Percentiles rank a stretch among this genome's conserved stretches.
Conservation (phyloP, 1,140 invertebrate species). For the Acyrthosiphon pisum region DNA sequence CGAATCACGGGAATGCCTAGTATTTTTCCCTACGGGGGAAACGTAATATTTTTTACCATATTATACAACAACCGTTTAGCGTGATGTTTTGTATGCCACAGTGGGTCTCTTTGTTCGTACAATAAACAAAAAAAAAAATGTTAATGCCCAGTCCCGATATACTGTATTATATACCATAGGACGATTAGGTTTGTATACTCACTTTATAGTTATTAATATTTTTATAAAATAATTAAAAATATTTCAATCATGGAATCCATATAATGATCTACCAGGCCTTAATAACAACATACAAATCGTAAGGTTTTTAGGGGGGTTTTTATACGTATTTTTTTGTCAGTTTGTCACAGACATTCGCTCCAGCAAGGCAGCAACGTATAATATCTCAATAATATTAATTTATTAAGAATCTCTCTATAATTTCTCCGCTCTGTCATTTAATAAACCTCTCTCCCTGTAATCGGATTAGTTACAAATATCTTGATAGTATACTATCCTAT, state of each 20-base stretch:
- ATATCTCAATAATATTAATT: background rate
- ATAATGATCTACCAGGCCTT: background rate
- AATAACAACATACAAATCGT: background rate
- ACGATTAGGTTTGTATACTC: background rate
- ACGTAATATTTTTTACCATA: slow-evolving; percentile 4
- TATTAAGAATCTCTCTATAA: background rate
- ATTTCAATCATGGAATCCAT: background rate
- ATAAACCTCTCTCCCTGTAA: background rate
- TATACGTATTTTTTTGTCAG: background rate
- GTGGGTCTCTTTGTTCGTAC: background rate
- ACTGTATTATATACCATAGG: background rate
- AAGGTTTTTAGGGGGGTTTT: background rate
- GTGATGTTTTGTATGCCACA: background rate
- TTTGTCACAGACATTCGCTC: background rate
- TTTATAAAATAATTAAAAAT: background rate
- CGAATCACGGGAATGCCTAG: slow-evolving; percentile 26
- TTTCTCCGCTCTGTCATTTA: background rate
- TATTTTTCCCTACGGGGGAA: background rate
- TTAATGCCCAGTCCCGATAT: background rate
- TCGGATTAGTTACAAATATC: background rate
- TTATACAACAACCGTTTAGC: background rate
- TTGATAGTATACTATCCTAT: background rate
- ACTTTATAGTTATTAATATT: background rate
- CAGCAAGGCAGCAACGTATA: too few relatives aligned
- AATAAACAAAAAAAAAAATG: background rate